Percentiles rank a stretch among this genome's conserved stretches.
Evolutionary conservation across 2,113 vertebrate species (phyloP).

Genomic region (Lepus europaeus): DNA sequence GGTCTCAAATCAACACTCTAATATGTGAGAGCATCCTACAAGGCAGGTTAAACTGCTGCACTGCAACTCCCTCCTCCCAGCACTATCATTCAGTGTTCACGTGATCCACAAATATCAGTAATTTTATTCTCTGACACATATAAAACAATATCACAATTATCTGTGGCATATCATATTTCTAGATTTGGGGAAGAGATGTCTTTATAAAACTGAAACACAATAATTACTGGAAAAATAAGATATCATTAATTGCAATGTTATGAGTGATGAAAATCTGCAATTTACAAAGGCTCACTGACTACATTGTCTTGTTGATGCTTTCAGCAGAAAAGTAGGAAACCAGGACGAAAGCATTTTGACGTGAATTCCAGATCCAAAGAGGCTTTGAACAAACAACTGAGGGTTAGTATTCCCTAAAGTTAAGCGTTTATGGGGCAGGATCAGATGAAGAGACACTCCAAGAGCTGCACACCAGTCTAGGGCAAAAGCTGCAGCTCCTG

Average conservation of each 20-base stretch:
- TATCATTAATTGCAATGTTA: neutral
- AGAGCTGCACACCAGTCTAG: neutral
- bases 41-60: too few relatives aligned
- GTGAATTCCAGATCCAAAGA: neutral
- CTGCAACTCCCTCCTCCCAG: too few relatives aligned
- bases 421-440: neutral
- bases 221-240: neutral
- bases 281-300: neutral
- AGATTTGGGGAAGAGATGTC: neutral
- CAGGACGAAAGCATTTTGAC: neutral
- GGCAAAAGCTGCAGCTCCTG: neutral
- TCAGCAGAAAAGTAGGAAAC: neutral
- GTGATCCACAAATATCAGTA: neutral
- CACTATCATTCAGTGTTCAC: neutral
- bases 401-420: neutral
- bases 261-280: neutral
- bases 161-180: neutral
- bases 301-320: neutral
- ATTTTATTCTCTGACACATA: constrained; percentile 1
- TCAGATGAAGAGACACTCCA: neutral
- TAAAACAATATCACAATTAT: neutral
- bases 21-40: too few relatives aligned
- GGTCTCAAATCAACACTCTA: too few relatives aligned
- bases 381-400: neutral
- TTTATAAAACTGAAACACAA: neutral